Percentiles rank a stretch among this genome's conserved stretches.
Conservation (phyloP, 1,140 invertebrate genomes). For the Ridgeia piscesae region DNA sequence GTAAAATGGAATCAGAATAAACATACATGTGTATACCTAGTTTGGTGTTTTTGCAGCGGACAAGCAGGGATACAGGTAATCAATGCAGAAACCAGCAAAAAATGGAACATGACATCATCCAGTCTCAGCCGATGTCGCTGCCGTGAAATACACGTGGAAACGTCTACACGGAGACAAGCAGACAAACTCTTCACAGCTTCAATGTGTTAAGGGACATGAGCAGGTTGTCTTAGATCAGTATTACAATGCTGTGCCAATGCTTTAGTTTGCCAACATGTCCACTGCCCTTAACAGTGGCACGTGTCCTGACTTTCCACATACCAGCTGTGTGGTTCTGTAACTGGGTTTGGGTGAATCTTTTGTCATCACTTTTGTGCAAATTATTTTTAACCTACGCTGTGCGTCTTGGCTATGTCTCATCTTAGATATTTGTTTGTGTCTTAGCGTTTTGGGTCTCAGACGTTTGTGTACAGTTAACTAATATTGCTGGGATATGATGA, state of each 20-base stretch:
- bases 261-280: not conserved
- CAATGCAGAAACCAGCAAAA: not conserved
- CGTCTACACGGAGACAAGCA: not conserved
- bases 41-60: not conserved
- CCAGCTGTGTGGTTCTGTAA: not conserved
- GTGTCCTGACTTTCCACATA: not conserved
- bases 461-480: not conserved
- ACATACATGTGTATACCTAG: not conserved
- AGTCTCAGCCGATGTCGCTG: not conserved
- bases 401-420: not conserved
- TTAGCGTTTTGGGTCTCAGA: not conserved
- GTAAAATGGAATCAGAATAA: not conserved
- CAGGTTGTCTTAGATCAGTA: not conserved
- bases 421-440: not conserved
- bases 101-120: not conserved
- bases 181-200: not conserved
- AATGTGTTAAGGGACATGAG: not conserved
- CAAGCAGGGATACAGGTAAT: not conserved
- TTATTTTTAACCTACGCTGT: not conserved
- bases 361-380: not conserved
- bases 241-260: not conserved
- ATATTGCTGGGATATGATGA: not conserved
- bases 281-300: not conserved
- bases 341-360: not conserved
- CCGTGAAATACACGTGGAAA: not conserved